Evolutionary conservation across 2,797 vertebrate species (phyloP).

Genomic region (Esox masquinongy): DNA sequence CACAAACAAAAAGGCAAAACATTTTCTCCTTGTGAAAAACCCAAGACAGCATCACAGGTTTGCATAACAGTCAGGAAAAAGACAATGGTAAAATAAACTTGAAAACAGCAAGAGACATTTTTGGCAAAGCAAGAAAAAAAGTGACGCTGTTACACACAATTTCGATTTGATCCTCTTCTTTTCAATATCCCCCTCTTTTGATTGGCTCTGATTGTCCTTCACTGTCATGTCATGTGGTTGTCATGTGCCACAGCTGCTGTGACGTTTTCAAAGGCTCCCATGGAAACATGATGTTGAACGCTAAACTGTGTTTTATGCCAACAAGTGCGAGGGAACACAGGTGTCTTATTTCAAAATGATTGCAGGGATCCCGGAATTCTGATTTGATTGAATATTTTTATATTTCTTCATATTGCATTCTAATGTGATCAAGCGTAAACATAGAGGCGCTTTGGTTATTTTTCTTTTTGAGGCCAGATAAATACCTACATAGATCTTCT

Average conservation of each 20-base stretch:
- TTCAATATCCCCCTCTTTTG: constrained; percentile 68
- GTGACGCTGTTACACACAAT: constrained; percentile 74
- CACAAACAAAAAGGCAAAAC: constrained; percentile 68
- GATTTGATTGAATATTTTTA: constrained; percentile 69
- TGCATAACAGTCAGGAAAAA: constrained; percentile 73
- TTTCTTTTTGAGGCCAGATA: constrained; percentile 76
- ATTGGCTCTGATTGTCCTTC: constrained; percentile 85
- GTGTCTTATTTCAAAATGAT: constrained; percentile 63
- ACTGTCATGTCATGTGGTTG: constrained; percentile 76
- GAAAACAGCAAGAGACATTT: constrained; percentile 52
- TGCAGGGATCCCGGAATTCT: constrained; percentile 73
- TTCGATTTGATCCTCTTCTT: constrained; percentile 71
- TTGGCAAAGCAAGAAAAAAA: constrained; percentile 84
- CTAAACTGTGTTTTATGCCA: neutral
- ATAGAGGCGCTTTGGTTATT: constrained; percentile 80
- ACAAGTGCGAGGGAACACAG: neutral
- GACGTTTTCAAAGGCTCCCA: constrained; percentile 66
- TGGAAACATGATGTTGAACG: constrained; percentile 64
- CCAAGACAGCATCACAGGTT: constrained; percentile 71
- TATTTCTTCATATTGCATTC: constrained; percentile 67
- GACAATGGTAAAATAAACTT: constrained; percentile 62
- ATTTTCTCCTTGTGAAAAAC: constrained; percentile 69
- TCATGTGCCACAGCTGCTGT: constrained; percentile 72
- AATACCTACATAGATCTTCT: constrained; percentile 62
- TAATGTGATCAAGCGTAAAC: constrained; percentile 68